Conservation (phyloP, 2,888 invertebrate genomes). For the Thysanoteuthis rhombus region DNA sequence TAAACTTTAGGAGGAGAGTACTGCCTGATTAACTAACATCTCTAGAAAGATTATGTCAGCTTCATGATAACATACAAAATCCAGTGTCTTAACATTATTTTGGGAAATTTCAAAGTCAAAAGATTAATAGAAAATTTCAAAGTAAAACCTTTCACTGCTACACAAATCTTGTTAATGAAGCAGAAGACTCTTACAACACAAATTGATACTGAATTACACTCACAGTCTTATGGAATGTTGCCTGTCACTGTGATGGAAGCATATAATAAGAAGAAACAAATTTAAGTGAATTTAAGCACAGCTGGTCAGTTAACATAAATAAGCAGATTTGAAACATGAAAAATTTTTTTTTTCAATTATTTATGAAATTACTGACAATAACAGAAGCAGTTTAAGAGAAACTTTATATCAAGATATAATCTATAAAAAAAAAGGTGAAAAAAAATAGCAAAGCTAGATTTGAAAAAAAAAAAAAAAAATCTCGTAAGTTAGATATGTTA, state of each 20-base stretch:
- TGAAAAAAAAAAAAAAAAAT: background rate
- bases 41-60: background rate
- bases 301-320: background rate
- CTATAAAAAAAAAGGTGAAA: background rate
- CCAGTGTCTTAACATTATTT: background rate
- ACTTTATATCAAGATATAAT: background rate
- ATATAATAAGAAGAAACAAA: background rate
- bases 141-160: background rate
- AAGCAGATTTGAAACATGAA: background rate
- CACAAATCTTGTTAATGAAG: background rate
- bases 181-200: slow-evolving; percentile 12
- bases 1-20: background rate
- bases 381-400: background rate
- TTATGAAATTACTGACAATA: background rate
- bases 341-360: background rate
- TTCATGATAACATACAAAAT: slow-evolving; percentile 12
- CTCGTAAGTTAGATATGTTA: background rate
- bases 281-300: background rate
- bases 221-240: slow-evolving; percentile 12
- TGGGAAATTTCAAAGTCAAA: background rate
- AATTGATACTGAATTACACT: slow-evolving; percentile 12
- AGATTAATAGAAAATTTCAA: background rate
- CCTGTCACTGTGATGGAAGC: slow-evolving; percentile 12
- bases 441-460: background rate
- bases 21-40: background rate